phyloP scores from a whole-genome alignment of 2,888 invertebrate genomes.

The Campoplex nolae region DNA sequence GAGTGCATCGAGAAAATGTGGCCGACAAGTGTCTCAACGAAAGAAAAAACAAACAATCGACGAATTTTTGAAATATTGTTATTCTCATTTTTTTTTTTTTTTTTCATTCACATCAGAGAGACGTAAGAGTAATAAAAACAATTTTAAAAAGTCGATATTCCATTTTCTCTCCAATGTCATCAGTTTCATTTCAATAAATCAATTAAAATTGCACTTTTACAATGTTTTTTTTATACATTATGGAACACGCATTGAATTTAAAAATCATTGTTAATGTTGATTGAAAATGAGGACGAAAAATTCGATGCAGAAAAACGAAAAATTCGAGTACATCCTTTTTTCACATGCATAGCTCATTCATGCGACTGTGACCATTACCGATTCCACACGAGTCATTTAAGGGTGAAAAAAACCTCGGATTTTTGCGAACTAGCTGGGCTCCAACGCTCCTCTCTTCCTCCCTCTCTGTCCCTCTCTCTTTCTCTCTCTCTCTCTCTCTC shows the following conservation, averaged over 20 bases:
- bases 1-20: constrained; percentile 58
- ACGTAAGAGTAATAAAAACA: too few relatives aligned
- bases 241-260: too few relatives aligned
- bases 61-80: not conserved
- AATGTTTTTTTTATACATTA: too few relatives aligned
- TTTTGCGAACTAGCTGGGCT: constrained; percentile 63
- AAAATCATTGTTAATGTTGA: too few relatives aligned
- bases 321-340: constrained; percentile 39
- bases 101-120: not conserved
- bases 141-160: too few relatives aligned
- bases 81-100: not conserved
- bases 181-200: not conserved
- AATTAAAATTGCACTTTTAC: too few relatives aligned
- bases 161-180: not conserved
- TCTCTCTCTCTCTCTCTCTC: not conserved
- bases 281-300: not conserved
- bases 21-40: constrained; percentile 52
- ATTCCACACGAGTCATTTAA: constrained; percentile 80
- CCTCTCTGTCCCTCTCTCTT: not conserved
- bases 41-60: not conserved
- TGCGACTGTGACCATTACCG: constrained; percentile 76
- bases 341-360: constrained; percentile 62
- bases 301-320: not conserved
- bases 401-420: constrained; percentile 74
- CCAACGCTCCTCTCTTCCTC: constrained; percentile 25